These are phyloP conservation scores for Pangasius mekongensis DNA, from an alignment of 2,797 vertebrate species.

Conservation along the genomic window DNA sequence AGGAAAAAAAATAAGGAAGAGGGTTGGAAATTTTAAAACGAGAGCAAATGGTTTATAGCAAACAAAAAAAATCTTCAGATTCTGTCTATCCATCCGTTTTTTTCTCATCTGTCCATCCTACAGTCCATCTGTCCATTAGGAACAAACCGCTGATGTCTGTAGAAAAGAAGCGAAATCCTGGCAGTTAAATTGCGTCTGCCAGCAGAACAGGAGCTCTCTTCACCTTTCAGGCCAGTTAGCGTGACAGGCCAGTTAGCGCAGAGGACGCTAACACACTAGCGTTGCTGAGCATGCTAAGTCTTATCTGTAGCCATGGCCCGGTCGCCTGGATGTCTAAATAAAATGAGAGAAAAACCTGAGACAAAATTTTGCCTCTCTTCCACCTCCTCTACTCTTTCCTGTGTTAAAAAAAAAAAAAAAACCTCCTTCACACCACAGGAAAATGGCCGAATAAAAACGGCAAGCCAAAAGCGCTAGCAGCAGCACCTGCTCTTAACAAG, in stretches of 20 bases:
- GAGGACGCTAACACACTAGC: conserved; percentile 51
- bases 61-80: not conserved
- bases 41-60: not conserved
- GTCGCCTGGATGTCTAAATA: conserved; percentile 52
- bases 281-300: conserved; percentile 62
- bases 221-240: conserved; percentile 50
- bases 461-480: conserved; percentile 66
- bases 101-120: not conserved
- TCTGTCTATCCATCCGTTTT: conserved; percentile 3
- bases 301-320: conserved; percentile 67
- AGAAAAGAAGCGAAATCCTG: conserved; percentile 48
- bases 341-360: conserved; percentile 45
- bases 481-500: conserved; percentile 68
- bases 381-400: conserved; percentile 48
- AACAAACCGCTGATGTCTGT: conserved; percentile 54
- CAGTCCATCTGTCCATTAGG: conserved; percentile 42
- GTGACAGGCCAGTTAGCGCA: conserved; percentile 60
- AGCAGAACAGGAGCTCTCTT: conserved; percentile 45
- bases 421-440: conserved; percentile 52
- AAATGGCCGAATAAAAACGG: conserved; percentile 59
- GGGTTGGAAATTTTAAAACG: not conserved
- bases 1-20: not conserved
- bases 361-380: conserved; percentile 59
- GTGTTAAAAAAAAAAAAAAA: conserved; percentile 32
- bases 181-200: conserved; percentile 42